Percentiles rank a stretch among this genome's conserved stretches.
These are phyloP conservation scores for Sminthurides aquaticus DNA, from an alignment of 2,888 invertebrate genomes.

Conservation along the genomic window DNA sequence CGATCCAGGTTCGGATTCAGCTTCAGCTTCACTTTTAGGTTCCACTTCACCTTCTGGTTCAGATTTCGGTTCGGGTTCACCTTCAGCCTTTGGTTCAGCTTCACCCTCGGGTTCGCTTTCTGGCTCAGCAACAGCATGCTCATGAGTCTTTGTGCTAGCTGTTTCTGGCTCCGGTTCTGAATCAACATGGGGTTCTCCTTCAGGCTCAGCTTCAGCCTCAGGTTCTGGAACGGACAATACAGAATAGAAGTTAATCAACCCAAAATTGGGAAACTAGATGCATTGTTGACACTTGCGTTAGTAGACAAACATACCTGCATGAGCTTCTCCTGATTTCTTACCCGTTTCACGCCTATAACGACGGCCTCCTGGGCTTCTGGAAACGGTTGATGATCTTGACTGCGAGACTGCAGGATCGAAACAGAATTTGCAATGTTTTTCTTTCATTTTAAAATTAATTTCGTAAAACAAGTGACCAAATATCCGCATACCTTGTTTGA, in stretches of 20 bases:
- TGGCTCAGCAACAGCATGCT: slow-evolving; percentile 19
- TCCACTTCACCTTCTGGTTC: slow-evolving; percentile 45
- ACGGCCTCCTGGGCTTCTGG: slow-evolving; percentile 45
- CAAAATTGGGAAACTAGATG: too few relatives aligned
- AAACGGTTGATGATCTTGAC: neutral
- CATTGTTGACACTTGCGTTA: too few relatives aligned
- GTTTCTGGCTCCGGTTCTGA: slow-evolving; percentile 48
- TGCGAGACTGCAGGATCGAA: neutral
- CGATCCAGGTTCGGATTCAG: slow-evolving; percentile 48
- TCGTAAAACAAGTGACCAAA: neutral
- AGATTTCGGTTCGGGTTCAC: slow-evolving; percentile 43
- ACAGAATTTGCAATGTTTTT: neutral
- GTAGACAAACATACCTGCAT: too few relatives aligned
- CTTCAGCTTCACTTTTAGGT: too few relatives aligned
- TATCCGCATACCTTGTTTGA: neutral
- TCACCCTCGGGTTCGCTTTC: slow-evolving; percentile 42
- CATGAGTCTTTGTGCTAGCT: neutral
- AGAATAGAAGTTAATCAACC: neutral
- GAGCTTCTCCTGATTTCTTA: too few relatives aligned
- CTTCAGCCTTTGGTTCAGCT: slow-evolving; percentile 44
- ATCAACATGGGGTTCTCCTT: slow-evolving; percentile 39
- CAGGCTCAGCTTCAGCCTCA: slow-evolving; percentile 48
- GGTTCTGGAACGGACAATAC: slow-evolving; percentile 44
- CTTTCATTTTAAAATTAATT: neutral
- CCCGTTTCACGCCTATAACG: slow-evolving; percentile 48